phyloP scores from a whole-genome alignment of 2,797 vertebrate genomes.

The Lagorchestes hirsutus region DNA sequence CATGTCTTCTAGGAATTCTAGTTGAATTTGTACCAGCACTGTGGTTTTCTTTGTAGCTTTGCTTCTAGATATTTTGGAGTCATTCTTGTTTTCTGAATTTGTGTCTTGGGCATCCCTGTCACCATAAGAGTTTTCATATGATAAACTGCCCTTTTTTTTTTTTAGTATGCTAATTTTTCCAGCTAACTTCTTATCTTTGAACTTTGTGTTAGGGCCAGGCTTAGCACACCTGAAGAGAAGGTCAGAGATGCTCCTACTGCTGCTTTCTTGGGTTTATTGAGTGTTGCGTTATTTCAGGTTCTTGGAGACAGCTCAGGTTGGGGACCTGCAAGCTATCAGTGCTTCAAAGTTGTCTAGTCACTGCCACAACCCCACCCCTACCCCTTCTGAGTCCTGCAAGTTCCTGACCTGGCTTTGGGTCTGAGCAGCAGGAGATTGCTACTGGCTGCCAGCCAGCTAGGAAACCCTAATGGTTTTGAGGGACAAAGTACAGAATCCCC shows the following conservation, averaged over 20 bases:
- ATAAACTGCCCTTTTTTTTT: background rate
- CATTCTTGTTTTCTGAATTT: background rate
- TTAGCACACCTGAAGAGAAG: background rate
- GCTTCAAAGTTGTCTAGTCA: background rate
- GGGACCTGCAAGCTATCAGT: background rate
- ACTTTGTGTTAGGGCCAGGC: no score
- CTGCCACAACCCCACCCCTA: background rate
- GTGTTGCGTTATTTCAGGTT: background rate
- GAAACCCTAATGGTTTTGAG: background rate
- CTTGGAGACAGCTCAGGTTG: background rate
- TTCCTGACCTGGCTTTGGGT: background rate
- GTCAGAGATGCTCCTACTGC: background rate
- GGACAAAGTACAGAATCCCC: background rate
- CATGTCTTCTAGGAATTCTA: background rate
- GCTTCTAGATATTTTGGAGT: background rate
- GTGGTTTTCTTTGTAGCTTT: background rate
- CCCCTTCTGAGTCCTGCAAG: background rate
- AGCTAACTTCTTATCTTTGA: background rate
- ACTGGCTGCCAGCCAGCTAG: background rate
- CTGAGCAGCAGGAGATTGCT: background rate
- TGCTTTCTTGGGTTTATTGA: background rate
- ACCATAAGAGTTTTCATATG: background rate
- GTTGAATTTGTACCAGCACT: background rate
- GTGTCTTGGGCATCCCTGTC: background rate
- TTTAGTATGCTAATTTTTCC: background rate